phyloP scores from a whole-genome alignment of 2,113 vertebrate genomes.

The Lota lota region DNA sequence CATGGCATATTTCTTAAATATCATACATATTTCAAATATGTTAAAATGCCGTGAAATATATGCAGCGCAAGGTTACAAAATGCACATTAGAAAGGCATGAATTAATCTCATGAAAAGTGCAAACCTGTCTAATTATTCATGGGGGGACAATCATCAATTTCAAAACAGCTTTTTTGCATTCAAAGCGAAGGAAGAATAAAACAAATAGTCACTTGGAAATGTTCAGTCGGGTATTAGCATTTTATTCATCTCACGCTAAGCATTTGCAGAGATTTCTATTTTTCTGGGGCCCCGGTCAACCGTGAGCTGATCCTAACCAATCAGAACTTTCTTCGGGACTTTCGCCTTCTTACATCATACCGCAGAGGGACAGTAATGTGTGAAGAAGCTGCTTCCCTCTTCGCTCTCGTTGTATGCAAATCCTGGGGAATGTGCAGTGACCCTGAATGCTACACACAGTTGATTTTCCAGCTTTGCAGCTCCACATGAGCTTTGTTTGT shows the following conservation, averaged over 20 bases:
- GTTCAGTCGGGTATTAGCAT: slow-evolving; percentile 29
- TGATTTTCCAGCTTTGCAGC: slow-evolving; percentile 64
- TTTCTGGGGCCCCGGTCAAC: slow-evolving; percentile 16
- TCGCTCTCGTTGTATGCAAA: slow-evolving; percentile 47
- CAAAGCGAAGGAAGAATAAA: slow-evolving; percentile 12
- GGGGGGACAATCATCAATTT: slow-evolving; percentile 49
- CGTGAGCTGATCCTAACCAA: slow-evolving; percentile 33
- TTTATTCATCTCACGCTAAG: slow-evolving; percentile 13
- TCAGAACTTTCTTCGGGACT: slow-evolving; percentile 13
- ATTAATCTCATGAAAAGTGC: slow-evolving; percentile 66
- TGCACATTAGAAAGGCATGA: slow-evolving; percentile 51
- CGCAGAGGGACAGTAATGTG: slow-evolving; percentile 29
- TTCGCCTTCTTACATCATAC: slow-evolving; percentile 45
- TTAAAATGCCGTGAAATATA: slow-evolving; percentile 48
- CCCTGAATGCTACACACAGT: slow-evolving; percentile 42
- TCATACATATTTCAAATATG: slow-evolving; percentile 65
- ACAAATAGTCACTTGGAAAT: slow-evolving; percentile 30
- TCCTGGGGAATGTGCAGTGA: slow-evolving; percentile 36
- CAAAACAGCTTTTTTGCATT: slow-evolving; percentile 52
- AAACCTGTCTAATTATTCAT: slow-evolving; percentile 58
- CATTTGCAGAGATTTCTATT: slow-evolving; percentile 20
- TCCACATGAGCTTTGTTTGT: slow-evolving; percentile 37
- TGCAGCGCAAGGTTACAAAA: slow-evolving; percentile 51
- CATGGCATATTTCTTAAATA: slow-evolving; percentile 52
- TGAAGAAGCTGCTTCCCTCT: slow-evolving; percentile 33